Evolutionary conservation across 1,140 invertebrate genomes (phyloP), one percentile per base, ranked within the genome.

Genomic region (Limonius californicus): DNA sequence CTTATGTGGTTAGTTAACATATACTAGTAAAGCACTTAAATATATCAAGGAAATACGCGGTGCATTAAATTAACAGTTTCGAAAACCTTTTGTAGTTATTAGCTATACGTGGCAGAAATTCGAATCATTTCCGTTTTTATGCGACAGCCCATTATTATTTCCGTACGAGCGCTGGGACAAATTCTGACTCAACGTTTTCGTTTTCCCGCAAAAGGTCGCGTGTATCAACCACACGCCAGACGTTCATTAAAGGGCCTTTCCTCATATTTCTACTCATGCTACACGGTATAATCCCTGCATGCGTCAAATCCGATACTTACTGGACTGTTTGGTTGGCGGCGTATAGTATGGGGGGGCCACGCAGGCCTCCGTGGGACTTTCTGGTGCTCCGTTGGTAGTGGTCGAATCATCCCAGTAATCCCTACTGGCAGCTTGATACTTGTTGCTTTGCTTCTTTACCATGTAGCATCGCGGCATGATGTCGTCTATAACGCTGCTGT

Each of bases 391-490:
- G 20, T 15, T 62, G 6, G 60, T 43, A 23, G 54, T 30, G 19
- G 61, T 43, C 27, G 63, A 54, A n/a, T 63, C 53, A 39, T 62
- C 67, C 70, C 71, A 74, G 43, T 62, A 66, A 55, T 75, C 69
- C 64, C 65, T 70, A 56, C 47, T 54, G 15, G 62, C 59, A 35
- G 57, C 42, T 65, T 76, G 74, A 64, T 79, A 79, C 73, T 80
- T 81, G 76, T 76, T 78, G 73, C 74, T 75, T 54, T 76, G 68
- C 68, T 82, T 82, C 69, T 81, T 82, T 65, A 81, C 79, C 79
- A 81, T 81, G 66, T 82, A 82, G 67, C 79, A 81, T 39, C 80
- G 78, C 61, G 80, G 80, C 80, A 81, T 78, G 35, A 53, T 72
- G 65, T 60, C n/a, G 39, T 14, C 35, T 7, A 39, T 11, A 7